Base-by-base conservation (phyloP, 2,888 invertebrate genomes). In the Formica aserva region DNA sequence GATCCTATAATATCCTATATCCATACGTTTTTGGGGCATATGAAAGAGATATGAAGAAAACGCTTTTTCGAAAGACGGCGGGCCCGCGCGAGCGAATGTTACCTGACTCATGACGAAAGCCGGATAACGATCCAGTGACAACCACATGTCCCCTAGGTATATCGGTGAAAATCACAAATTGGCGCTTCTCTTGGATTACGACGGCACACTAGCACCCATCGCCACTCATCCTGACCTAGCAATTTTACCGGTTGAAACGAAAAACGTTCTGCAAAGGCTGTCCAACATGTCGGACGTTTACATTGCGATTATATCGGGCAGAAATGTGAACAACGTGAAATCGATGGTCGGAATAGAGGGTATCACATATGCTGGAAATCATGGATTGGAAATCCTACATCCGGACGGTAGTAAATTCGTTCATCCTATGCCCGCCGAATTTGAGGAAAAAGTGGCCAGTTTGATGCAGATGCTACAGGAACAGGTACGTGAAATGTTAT, bases 321-420 rank as follows among this genome's bases (percentile, higher is more conserved):
- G 98, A 84, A 98, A 97, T 92, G 98, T 98, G 3, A 97, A 98
- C 91, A 98, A 98, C 93, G 98, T 98, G 0, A 98, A 97, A 93
- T 96, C 97, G 90, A 98, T 98, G 98, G 98, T 98, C 69, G 98
- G 98, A 22, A 98, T 98, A 86, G 98, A 98, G 90, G 98, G 98
- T 84, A 98, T 98, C 84, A 98, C 98, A 0, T 98, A 98, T 93
- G 98, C 98, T 0, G 98, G 98, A 48, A 98, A 97, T 95, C 98
- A 98, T 92, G 98, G 98, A 0, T 94, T 98, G 85, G 98, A 98
- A 95, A 98, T 98, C 92, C 94, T 98, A 15, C 98, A 98, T 94
- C 98, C 98, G 0, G 98, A 98, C 92, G 98, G 98, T 80, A 98
- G 97, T 92, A 98, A 97, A 95, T 98, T 98, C 93, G 97, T 98